phyloP scores from a whole-genome alignment of 2,113 vertebrate genomes.

The Crotalus tigris region DNA sequence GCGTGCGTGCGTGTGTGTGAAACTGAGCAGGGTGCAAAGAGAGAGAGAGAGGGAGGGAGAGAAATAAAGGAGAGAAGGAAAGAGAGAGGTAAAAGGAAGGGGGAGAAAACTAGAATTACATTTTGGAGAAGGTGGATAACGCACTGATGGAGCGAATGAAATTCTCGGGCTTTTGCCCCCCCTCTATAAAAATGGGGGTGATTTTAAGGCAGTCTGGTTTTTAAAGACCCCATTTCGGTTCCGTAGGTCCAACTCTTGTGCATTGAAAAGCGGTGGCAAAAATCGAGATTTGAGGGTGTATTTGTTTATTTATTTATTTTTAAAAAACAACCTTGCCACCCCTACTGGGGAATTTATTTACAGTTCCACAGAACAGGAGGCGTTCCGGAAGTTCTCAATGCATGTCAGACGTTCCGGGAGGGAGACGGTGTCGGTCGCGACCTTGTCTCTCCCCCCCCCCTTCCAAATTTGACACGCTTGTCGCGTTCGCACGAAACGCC shows the following conservation, averaged over 20 bases:
- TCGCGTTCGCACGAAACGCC: neutral
- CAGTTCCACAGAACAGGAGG: neutral
- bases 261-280: neutral
- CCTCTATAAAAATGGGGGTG: slow-evolving; percentile 24
- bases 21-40: slow-evolving; percentile 62
- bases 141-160: slow-evolving; percentile 80
- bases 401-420: neutral
- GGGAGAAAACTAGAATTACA: slow-evolving; percentile 68
- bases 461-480: neutral
- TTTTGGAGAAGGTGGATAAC: slow-evolving; percentile 65
- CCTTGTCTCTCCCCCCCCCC: neutral
- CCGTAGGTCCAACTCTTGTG: too few relatives aligned
- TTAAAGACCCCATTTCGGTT: neutral
- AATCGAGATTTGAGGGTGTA: neutral
- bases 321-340: neutral
- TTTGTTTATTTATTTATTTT: neutral
- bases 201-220: neutral
- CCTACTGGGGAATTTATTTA: neutral
- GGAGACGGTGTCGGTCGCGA: neutral
- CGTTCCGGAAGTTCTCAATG: neutral
- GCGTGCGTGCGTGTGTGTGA: slow-evolving; percentile 59
- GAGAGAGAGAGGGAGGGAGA: too few relatives aligned
- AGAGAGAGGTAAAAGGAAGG: slow-evolving; percentile 61
- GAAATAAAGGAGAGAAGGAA: slow-evolving; percentile 30
- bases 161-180: slow-evolving; percentile 72